phyloP scores from a whole-genome alignment of 2,888 invertebrate species.

The Lasioglossum villosulum region DNA sequence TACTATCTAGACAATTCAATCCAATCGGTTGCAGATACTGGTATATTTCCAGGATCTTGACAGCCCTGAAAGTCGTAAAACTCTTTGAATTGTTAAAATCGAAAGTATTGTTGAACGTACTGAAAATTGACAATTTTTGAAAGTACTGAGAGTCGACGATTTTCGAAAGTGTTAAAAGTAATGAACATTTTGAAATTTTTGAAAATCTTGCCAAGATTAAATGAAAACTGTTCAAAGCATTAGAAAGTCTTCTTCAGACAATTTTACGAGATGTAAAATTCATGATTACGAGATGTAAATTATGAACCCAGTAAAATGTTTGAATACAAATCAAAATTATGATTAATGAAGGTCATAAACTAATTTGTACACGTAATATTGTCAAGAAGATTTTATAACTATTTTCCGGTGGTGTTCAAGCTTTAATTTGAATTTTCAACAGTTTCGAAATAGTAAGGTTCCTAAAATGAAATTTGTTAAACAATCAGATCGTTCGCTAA shows the following conservation, averaged over 20 bases:
- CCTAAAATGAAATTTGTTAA: no score
- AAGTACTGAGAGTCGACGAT: background rate
- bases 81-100: background rate
- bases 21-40: background rate
- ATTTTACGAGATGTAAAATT: no score
- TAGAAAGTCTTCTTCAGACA: background rate
- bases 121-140: background rate
- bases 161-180: background rate
- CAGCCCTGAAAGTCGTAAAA: background rate
- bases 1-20: constrained; percentile 11
- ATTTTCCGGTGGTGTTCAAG: no score
- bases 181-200: background rate
- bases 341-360: no score
- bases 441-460: no score
- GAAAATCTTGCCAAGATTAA: background rate
- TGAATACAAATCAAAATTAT: no score
- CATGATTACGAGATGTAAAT: no score
- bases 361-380: no score
- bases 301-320: no score
- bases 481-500: no score
- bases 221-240: background rate
- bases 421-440: no score
- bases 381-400: no score
- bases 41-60: background rate
- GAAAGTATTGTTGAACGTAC: background rate